phyloP scores from a whole-genome alignment of 2,888 invertebrate genomes.

The Zaprionus obscuricornis region DNA sequence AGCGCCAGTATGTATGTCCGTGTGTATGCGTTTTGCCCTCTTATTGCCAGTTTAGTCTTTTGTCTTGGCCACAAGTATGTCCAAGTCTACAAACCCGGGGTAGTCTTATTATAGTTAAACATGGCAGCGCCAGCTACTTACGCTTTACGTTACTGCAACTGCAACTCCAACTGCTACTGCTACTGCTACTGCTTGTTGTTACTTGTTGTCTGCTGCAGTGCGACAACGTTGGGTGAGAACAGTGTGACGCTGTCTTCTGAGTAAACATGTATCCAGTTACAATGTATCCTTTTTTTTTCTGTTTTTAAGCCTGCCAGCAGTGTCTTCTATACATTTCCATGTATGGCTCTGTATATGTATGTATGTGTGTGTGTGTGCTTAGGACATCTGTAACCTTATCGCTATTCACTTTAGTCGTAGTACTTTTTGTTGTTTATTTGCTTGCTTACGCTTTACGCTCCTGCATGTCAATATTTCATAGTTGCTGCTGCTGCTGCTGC shows the following conservation, averaged over 20 bases:
- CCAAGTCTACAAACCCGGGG: conserved; percentile 51
- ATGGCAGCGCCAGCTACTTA: conserved; percentile 57
- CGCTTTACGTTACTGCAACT: conserved; percentile 28
- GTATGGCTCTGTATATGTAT: conserved; percentile 6
- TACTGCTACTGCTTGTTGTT: conserved; percentile 29
- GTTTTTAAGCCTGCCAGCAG: conserved; percentile 49
- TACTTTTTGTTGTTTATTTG: conserved; percentile 53
- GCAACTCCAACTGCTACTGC: conserved; percentile 15
- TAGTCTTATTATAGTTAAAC: conserved; percentile 71
- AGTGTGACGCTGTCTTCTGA: conserved; percentile 57
- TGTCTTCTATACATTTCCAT: conserved; percentile 10
- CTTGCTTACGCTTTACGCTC: conserved; percentile 37
- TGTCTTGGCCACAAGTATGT: conserved; percentile 53
- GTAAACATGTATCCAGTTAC: conserved; percentile 73
- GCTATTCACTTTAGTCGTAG: conserved; percentile 57
- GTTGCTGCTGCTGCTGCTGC: too few species aligned
- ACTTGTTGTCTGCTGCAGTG: conserved; percentile 56
- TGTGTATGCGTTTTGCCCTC: conserved; percentile 7
- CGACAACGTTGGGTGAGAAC: conserved; percentile 39
- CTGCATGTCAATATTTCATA: conserved; percentile 66
- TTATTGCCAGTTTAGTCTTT: conserved; percentile 16
- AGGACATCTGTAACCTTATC: conserved; percentile 77
- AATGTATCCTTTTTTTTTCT: conserved; percentile 50
- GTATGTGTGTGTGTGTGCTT: conserved; percentile 43
- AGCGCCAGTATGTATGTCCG: conserved; percentile 13